Percentiles rank a stretch among this genome's conserved stretches.
Evolutionary conservation across 2,797 vertebrate genomes (phyloP).

Genomic region (Pogoniulus pusillus): DNA sequence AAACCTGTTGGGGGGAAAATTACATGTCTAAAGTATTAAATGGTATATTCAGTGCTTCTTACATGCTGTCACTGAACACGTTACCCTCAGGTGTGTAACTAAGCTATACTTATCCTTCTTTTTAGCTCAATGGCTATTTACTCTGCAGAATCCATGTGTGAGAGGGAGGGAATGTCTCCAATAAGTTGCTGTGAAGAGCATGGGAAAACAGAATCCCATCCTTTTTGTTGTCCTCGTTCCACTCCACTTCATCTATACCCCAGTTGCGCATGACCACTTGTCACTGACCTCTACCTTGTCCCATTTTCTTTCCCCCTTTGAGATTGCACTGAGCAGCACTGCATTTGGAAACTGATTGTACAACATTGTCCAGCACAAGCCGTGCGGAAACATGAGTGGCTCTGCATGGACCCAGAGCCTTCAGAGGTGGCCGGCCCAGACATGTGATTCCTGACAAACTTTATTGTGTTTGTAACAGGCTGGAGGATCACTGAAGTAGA

Average conservation of each 20-base stretch:
- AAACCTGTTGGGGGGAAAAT: constrained; percentile 37
- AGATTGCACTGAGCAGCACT: constrained; percentile 50
- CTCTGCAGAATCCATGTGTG: background rate
- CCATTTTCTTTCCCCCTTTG: constrained; percentile 73
- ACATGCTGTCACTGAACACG: constrained; percentile 82
- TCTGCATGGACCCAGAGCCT: background rate
- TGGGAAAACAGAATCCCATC: constrained; percentile 81
- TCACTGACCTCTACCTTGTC: constrained; percentile 77
- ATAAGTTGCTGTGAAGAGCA: constrained; percentile 75
- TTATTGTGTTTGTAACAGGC: background rate
- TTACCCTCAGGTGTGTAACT: constrained; percentile 85
- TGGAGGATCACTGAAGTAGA: constrained; percentile 35
- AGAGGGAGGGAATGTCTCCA: constrained; percentile 15
- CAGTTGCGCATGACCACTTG: constrained; percentile 77
- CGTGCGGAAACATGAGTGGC: constrained; percentile 43
- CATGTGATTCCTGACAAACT: background rate
- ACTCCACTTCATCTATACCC: constrained; percentile 78
- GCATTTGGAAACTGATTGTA: constrained; percentile 14
- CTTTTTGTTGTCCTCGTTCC: constrained; percentile 81
- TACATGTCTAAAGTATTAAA: constrained; percentile 34
- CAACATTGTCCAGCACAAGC: constrained; percentile 43
- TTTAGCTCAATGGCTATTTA: constrained; percentile 69
- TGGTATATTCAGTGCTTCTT: constrained; percentile 76
- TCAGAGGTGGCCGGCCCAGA: constrained; percentile 49
- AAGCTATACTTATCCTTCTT: constrained; percentile 74